These are phyloP conservation scores for Apeira syringaria DNA, from an alignment of 2,888 invertebrate genomes.

Conservation along the genomic window DNA sequence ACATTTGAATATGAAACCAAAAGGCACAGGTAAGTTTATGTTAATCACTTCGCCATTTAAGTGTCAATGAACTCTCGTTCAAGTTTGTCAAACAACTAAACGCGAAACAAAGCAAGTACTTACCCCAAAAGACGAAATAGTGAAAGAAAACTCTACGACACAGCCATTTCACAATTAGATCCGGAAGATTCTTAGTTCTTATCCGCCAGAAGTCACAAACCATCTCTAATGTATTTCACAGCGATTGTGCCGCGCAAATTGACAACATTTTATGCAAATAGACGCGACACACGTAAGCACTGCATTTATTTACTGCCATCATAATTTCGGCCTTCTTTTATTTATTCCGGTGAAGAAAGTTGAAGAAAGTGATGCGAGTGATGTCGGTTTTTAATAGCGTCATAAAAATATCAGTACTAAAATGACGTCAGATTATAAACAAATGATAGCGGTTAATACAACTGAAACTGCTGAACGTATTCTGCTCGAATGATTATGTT, in stretches of 20 bases:
- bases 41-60: conserved; percentile 16
- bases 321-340: conserved; percentile 29
- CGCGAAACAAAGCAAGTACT: conserved; percentile 17
- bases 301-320: conserved; percentile 26
- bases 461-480: no score
- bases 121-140: conserved; percentile 36
- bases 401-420: conserved; percentile 10
- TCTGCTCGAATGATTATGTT: no score
- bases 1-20: conserved; percentile 5
- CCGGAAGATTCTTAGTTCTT: conserved; percentile 68
- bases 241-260: conserved; percentile 46
- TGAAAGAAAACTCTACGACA: conserved; percentile 41
- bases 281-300: conserved; percentile 31
- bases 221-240: conserved; percentile 54
- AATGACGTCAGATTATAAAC: conserved; percentile 1
- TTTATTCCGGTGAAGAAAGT: conserved; percentile 28
- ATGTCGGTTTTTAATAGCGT: conserved; percentile 11
- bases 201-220: conserved; percentile 45
- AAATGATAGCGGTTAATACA: not conserved
- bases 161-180: conserved; percentile 69
- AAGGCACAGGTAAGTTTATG: conserved; percentile 4
- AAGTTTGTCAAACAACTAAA: conserved; percentile 25
- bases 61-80: conserved; percentile 17
- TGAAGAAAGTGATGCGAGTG: conserved; percentile 27
- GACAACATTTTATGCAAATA: conserved; percentile 45